Evolutionary conservation across 2,888 invertebrate genomes (phyloP).

Genomic region (Nysson spinosus): DNA sequence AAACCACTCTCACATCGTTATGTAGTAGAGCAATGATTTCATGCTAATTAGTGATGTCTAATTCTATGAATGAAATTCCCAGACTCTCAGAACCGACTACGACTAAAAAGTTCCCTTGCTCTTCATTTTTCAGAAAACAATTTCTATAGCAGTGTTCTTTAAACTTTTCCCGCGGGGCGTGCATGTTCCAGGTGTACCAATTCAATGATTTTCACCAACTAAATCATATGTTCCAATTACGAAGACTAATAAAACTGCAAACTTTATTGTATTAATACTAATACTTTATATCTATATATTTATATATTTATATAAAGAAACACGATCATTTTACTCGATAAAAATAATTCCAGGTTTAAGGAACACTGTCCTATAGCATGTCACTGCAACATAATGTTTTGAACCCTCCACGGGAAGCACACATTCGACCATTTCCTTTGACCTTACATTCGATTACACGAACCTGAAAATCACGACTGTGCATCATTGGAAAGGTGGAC

Average conservation of each 20-base stretch:
- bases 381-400: constrained; percentile 56
- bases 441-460: background rate
- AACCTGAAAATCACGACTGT: constrained; percentile 43
- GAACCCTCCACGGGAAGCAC: constrained; percentile 1
- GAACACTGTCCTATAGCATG: constrained; percentile 56
- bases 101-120: constrained; percentile 3
- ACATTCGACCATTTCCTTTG: background rate
- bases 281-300: too few relatives aligned
- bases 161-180: background rate
- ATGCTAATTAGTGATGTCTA: constrained; percentile 47
- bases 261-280: too few relatives aligned
- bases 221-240: too few relatives aligned
- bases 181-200: background rate
- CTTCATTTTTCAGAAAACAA: background rate
- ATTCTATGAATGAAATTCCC: constrained; percentile 31
- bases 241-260: too few relatives aligned
- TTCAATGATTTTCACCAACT: too few relatives aligned
- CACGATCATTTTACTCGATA: too few relatives aligned
- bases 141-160: constrained; percentile 27
- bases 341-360: too few relatives aligned
- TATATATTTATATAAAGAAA: too few relatives aligned
- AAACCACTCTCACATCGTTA: constrained; percentile 45
- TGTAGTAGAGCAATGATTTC: constrained; percentile 57
- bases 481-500: constrained; percentile 55
- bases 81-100: constrained; percentile 16